Evolutionary conservation across 2,888 invertebrate genomes (phyloP), one percentile per base, ranked within the genome.

Genomic region (Anthrax anthrax): DNA sequence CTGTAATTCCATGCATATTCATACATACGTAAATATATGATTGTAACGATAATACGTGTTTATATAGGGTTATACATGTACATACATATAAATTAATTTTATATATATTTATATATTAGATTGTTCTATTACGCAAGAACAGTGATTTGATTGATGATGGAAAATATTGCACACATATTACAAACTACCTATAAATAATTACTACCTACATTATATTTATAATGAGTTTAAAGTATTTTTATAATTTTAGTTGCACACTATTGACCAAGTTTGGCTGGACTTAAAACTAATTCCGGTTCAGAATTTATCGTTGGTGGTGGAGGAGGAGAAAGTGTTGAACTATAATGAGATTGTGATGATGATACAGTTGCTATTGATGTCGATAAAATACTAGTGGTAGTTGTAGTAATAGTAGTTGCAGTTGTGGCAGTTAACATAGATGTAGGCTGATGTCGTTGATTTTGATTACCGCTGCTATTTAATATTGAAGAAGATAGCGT

Each of bases 241-340:
- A n/a, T n/a, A n/a, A n/a, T n/a, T n/a, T n/a, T n/a, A n/a, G n/a
- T 23, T 23, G 23, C 23, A 23, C 8, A 32, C 29, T 60, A 65
- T 54, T 69, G 69, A 42, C 69, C 68, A 51, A 69, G 63, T 54
- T 68, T 69, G 32, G 69, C 63, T 43, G 69, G 69, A 57, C 68
- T 69, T 52, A 69, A 59, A 53, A 69, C 62, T 51, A 69, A 54
- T 55, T 69, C 69, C 44, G 66, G 62, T 56, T 68, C 68, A 32
- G 44, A 46, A 42, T 45, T 34, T 43, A 46, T 39, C 34, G 39
- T 42, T 40, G 37, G 10, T 18, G 37, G 6, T 18, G 45, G 51
- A 47, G 50, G 37, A 32, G 42, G 47, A 37, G 51, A 39, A 38
- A 32, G 43, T 8, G 42, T 40, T 46, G 46, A 16, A 42, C 43